Percentiles rank a stretch among this genome's conserved stretches.
Evolutionary conservation across 2,888 invertebrate genomes (phyloP).

Genomic region (Drosophila monieri): DNA sequence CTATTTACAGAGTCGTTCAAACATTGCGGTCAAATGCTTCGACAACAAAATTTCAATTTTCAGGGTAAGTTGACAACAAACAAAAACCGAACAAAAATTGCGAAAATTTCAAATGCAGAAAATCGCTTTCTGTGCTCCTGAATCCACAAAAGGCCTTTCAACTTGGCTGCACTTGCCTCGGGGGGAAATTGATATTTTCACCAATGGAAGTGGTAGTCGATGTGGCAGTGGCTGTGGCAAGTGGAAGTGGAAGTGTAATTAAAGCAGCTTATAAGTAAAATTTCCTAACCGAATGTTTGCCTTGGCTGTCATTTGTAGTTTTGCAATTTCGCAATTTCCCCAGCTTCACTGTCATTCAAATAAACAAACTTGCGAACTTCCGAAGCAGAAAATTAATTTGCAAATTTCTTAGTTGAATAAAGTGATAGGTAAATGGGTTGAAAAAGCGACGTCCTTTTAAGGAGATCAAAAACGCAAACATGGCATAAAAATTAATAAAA

Average conservation of each 20-base stretch:
- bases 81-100: conserved; percentile 7
- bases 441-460: conserved; percentile 1
- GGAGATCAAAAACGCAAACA: not conserved
- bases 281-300: conserved; percentile 9
- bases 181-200: conserved; percentile 32
- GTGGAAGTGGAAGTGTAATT: conserved; percentile 54
- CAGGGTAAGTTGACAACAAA: conserved; percentile 56
- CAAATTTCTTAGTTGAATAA: conserved; percentile 11
- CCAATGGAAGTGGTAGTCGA: conserved; percentile 23
- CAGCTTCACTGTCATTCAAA: conserved; percentile 44
- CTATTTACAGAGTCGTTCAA: conserved; percentile 55
- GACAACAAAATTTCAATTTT: conserved; percentile 34
- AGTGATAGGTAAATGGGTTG: not conserved
- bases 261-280: conserved; percentile 53
- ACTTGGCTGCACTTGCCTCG: conserved; percentile 27
- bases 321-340: conserved; percentile 25
- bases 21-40: conserved; percentile 15
- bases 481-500: not conserved
- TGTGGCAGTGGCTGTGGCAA: conserved; percentile 23
- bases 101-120: conserved; percentile 35
- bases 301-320: conserved; percentile 14
- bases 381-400: conserved; percentile 58
- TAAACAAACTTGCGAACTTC: conserved; percentile 40
- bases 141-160: conserved; percentile 30
- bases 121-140: conserved; percentile 15